Base-by-base conservation (phyloP, 1,140 invertebrate genomes). In the Drosophila lini region DNA sequence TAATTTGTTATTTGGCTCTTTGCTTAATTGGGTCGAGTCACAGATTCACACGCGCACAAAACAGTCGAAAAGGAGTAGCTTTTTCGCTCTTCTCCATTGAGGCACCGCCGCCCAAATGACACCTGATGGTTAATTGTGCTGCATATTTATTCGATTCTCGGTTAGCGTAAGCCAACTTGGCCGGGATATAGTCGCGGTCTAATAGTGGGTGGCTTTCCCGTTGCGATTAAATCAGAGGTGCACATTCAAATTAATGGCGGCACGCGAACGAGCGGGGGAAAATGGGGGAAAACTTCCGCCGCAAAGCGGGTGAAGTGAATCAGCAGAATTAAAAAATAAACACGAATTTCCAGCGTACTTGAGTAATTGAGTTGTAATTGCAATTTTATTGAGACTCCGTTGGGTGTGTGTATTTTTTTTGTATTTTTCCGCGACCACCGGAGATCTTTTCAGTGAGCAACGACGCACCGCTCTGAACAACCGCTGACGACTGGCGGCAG, bases 401-500 rank as follows among this genome's bases (percentile, higher is more conserved):
- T 47, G n/a, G 13, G 7, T n/a, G 4, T 25, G n/a, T 16, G n/a
- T 10, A 1, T 19, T 19, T 19, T 53, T 48, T 41, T 19, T 10
- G 34, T 10, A 11, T 58, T 58, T 25, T 32, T 22, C 25, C 10
- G 50, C 31, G 50, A 53, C 32, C 25, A 42, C 61, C 61, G 60
- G 74, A 78, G 75, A 78, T 78, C 64, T 53, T 50, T 70, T 70
- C 38, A 42, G 45, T 68, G 42, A 28, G 63, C 50, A 58, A 83
- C 81, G 77, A 83, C 81, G 77, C 73, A 81, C 58, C 83, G 83
- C 84, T 74, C 68, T 65, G 64, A 86, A 74, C 68, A 78, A 78
- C 82, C 70, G 74, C 62, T 80, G 71, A 76, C 82, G 84, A 86
- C 83, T 86, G 83, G 61, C 83, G 68, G 61, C 83, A 80, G 81